Evolutionary conservation across 37 sponge, comb jelly and placozoan genomes (phyloP), one percentile per base, ranked within the genome.

Genomic region (Spongia lamella): DNA sequence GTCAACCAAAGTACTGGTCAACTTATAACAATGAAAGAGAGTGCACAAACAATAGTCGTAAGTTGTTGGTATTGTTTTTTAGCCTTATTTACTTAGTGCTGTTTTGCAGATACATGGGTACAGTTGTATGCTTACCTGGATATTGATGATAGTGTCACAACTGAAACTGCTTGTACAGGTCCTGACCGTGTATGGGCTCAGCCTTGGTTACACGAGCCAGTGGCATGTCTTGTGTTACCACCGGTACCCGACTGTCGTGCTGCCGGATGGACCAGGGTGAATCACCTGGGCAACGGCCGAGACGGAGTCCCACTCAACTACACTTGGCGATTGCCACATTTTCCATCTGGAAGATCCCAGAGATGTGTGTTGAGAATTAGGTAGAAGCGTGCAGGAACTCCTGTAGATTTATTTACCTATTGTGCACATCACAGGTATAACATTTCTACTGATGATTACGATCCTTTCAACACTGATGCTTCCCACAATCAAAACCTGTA

Each of bases 401-500:
- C 2, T 38, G 69, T 68, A 51, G 37, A 22, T 63, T 27, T 39
- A 66, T 51, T 33, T 21, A 52, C 32, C 53, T 7, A n/a, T n/a
- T n/a, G n/a, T n/a, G n/a, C n/a, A n/a, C 2, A 27, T 49, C 2
- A 9, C 53, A 92, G 94, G 79, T 98, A 98, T 84, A 98, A 98
- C 91, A 98, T 98, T 61, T 89, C 96, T 32, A 98, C 99, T 34
- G 99, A 98, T 64, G 99, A 98, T 82, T 98, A 95, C 64, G 88
- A 98, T 78, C 96, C 96, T 19, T 91, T 77, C 79, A 74, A 68
- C 35, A 98, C 99, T 22, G 70, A 94, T 56, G 13, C 86, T 17
- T 64, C 68, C 3, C 72, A 65, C 73, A 98, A 98, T 63, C 53
- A 92, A 25, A 68, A 87, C 53, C 74, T 53, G 92, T 92, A 68